Evolutionary conservation across 1,140 invertebrate species (phyloP).

Genomic region (Cephus cinctus): DNA sequence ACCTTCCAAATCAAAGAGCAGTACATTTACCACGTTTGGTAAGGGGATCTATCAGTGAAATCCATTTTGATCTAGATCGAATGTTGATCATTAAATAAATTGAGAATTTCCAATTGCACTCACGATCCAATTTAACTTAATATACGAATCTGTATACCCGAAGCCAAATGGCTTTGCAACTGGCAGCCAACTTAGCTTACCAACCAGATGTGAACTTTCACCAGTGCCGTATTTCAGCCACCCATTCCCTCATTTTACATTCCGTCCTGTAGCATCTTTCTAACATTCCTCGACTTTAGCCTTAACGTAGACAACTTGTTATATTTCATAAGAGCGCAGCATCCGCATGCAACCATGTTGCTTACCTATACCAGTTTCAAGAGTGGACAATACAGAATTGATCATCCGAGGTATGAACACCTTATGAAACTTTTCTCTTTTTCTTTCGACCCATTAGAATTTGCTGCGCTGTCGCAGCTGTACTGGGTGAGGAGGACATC

Average conservation of each 20-base stretch:
- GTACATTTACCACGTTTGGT: no score
- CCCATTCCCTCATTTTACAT: conserved; percentile 9
- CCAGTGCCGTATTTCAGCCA: conserved; percentile 13
- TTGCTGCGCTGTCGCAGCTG: conserved; percentile 25
- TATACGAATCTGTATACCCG: background rate
- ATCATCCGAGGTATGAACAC: background rate
- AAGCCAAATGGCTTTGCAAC: conserved; percentile 4
- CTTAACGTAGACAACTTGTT: no score
- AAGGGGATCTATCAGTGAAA: no score
- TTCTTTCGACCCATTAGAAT: conserved; percentile 16
- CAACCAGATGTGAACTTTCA: conserved; percentile 31
- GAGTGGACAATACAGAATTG: background rate
- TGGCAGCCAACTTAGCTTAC: conserved; percentile 10
- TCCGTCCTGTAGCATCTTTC: conserved; percentile 3
- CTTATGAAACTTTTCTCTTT: background rate
- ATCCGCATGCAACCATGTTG: no score
- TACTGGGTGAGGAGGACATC: conserved; percentile 21
- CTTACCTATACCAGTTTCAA: no score
- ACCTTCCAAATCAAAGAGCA: no score
- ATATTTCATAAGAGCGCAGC: no score
- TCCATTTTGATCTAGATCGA: no score
- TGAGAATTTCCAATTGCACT: no score
- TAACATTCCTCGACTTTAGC: no score
- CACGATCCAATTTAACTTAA: no score
- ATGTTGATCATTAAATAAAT: no score